phyloP scores from a whole-genome alignment of 2,113 vertebrate genomes.

The Chloroceryle aenea region DNA sequence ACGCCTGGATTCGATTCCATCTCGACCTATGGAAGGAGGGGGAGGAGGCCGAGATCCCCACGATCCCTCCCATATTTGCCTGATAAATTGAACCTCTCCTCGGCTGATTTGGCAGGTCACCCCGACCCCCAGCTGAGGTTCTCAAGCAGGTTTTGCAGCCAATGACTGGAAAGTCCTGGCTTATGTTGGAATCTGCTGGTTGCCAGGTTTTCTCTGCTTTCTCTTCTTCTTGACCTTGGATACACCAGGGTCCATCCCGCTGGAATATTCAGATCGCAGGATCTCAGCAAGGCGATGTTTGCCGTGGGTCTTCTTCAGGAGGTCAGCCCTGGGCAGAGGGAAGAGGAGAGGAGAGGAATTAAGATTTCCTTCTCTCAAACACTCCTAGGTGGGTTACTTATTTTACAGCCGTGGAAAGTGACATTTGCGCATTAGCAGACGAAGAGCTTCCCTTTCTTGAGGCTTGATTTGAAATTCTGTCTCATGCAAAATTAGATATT shows the following conservation, averaged over 20 bases:
- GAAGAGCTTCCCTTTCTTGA: constrained; percentile 53
- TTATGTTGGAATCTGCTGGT: constrained; percentile 14
- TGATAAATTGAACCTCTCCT: not conserved
- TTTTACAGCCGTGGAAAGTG: not conserved
- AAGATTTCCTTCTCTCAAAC: not conserved
- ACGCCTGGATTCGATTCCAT: not conserved
- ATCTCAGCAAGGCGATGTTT: constrained; percentile 70
- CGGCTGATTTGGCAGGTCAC: not conserved
- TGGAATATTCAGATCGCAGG: constrained; percentile 84
- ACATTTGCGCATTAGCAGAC: constrained; percentile 28
- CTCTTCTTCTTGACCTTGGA: constrained; percentile 58
- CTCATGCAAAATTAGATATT: constrained; percentile 68
- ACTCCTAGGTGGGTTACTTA: constrained; percentile 29
- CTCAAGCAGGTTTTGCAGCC: not conserved
- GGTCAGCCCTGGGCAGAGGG: constrained; percentile 72
- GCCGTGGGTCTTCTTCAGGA: constrained; percentile 49
- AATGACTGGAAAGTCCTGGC: not conserved
- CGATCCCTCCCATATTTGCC: not conserved
- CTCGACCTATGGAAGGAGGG: not conserved
- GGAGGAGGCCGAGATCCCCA: constrained; percentile 16
- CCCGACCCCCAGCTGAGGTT: not conserved
- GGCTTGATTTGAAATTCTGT: constrained; percentile 70
- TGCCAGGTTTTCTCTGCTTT: not conserved
- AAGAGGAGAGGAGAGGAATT: constrained; percentile 36
- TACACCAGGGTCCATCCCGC: constrained; percentile 73